Conservation (phyloP, 2,888 invertebrate species). For the Emmelina monodactyla region DNA sequence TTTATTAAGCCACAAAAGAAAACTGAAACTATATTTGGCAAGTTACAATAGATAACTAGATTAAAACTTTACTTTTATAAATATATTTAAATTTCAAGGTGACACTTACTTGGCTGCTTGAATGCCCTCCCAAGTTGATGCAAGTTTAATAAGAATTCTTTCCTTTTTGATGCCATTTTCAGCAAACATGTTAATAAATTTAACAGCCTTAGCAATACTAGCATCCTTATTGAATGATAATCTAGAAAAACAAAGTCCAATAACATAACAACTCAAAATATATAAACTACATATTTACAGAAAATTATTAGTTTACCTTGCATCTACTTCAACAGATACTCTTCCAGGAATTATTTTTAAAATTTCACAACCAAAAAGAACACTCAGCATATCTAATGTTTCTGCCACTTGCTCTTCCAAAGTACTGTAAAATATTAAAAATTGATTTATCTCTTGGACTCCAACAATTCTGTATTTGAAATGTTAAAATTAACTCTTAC, state of each 20-base stretch:
- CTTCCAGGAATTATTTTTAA: constrained; percentile 97
- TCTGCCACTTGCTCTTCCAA: constrained; percentile 78
- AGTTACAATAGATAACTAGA: too few relatives aligned
- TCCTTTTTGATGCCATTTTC: constrained; percentile 90
- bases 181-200: constrained; percentile 88
- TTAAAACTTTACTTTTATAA: too few relatives aligned
- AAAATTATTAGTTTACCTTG: constrained; percentile 68
- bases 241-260: too few relatives aligned
- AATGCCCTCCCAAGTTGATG: constrained; percentile 99
- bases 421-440: constrained; percentile 50
- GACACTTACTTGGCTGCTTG: constrained; percentile 88
- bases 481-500: constrained; percentile 27
- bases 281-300: neutral
- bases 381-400: constrained; percentile 93
- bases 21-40: too few relatives aligned
- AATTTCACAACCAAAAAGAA: constrained; percentile 96
- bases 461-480: too few relatives aligned
- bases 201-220: constrained; percentile 88
- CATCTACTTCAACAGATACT: constrained; percentile 96
- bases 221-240: constrained; percentile 94
- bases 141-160: constrained; percentile 94
- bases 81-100: too few relatives aligned
- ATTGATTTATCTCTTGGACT: too few relatives aligned
- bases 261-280: too few relatives aligned
- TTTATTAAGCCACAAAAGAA: too few relatives aligned